A percentile compares a stretch with the other conserved stretches of the same genome.
Conservation (phyloP, 1,140 invertebrate genomes). For the Mylabris phalerata region DNA sequence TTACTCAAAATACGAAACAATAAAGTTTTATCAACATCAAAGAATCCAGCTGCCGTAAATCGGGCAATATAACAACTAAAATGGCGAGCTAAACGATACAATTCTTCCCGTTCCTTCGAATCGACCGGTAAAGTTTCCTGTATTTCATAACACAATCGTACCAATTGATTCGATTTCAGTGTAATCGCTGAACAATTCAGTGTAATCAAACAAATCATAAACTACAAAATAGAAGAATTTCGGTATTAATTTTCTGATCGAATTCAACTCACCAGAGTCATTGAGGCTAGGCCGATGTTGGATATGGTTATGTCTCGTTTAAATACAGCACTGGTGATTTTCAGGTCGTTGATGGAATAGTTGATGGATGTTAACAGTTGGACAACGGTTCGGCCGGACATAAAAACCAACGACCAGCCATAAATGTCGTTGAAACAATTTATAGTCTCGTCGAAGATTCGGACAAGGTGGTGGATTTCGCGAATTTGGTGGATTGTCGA, state of each 20-base stretch:
- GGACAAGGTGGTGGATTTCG: not conserved
- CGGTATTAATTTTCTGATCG: not conserved
- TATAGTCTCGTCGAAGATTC: slow-evolving; percentile 2
- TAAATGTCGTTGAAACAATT: slow-evolving; percentile 4
- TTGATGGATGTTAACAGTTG: not conserved
- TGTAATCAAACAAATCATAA: not conserved
- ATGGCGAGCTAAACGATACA: not conserved
- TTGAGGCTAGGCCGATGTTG: slow-evolving; percentile 1
- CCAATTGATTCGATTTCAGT: not conserved
- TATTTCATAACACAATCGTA: slow-evolving; percentile 3
- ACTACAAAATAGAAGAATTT: not conserved
- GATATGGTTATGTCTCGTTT: not conserved
- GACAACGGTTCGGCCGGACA: slow-evolving; percentile 1
- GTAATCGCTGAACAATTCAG: not conserved
- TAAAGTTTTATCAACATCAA: not conserved
- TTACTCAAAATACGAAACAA: slow-evolving; percentile 8
- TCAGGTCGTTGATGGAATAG: slow-evolving; percentile 1
- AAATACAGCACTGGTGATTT: not conserved
- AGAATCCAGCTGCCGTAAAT: slow-evolving; percentile 7
- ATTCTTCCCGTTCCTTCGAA: slow-evolving; percentile 1
- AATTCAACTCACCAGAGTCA: not conserved
- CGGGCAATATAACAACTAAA: not conserved
- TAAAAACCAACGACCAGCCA: slow-evolving; percentile 3
- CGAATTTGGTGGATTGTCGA: not conserved
- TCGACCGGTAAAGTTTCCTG: slow-evolving; percentile 1